These are phyloP conservation scores for Netelia virgata DNA, from an alignment of 2,888 invertebrate species.

Conservation along the genomic window DNA sequence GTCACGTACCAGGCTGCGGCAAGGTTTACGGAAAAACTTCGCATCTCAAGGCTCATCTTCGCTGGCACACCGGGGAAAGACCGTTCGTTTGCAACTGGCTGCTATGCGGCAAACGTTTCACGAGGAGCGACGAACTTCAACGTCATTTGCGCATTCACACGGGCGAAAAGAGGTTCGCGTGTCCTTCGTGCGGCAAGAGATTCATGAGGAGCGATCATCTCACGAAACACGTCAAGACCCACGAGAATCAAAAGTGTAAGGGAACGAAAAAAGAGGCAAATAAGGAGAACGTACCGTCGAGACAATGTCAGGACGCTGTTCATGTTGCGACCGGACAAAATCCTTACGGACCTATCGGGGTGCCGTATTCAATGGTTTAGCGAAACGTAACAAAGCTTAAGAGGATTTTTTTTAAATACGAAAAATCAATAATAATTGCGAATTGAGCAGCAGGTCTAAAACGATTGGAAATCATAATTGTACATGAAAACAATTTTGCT, in stretches of 20 bases:
- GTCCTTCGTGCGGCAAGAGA: conserved; percentile 94
- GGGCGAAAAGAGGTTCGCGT: conserved; percentile 95
- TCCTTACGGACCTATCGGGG: conserved; percentile 51
- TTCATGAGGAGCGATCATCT: conserved; percentile 98
- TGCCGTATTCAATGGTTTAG: conserved; percentile 66
- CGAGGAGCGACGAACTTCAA: conserved; percentile 94
- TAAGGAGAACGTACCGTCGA: conserved; percentile 80
- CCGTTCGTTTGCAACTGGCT: conserved; percentile 96
- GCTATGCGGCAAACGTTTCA: conserved; percentile 96
- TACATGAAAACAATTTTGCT: conserved; percentile 5
- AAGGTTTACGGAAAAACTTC: conserved; percentile 97
- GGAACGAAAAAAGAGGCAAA: conserved; percentile 85
- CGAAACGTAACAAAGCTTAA: not conserved
- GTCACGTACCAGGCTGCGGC: conserved; percentile 94
- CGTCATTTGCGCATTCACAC: conserved; percentile 95
- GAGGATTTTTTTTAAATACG: too few species aligned
- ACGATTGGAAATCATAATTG: not conserved
- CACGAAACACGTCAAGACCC: conserved; percentile 96
- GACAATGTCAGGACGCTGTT: conserved; percentile 46
- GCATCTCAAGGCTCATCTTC: conserved; percentile 95
- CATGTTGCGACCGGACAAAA: conserved; percentile 54
- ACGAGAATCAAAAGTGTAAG: conserved; percentile 88
- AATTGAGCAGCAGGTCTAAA: conserved; percentile 28
- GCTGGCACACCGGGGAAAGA: conserved; percentile 97
- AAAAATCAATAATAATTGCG: not conserved